Evolutionary conservation across 2,113 vertebrate genomes (phyloP).

Genomic region (Podarcis cretensis): DNA sequence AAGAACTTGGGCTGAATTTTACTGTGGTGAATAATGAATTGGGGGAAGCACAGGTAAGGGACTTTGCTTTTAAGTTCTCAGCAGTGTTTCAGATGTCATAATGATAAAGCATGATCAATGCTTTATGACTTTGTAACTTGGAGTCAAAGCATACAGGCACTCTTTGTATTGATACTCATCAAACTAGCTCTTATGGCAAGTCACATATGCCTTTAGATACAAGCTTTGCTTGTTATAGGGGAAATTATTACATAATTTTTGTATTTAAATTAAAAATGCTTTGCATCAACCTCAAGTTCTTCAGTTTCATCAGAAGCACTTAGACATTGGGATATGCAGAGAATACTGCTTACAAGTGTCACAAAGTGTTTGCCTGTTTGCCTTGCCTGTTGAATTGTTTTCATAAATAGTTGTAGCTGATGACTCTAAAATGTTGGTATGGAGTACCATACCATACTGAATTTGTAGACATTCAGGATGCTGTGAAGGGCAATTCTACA

Average conservation of each 20-base stretch:
- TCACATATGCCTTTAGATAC: not conserved
- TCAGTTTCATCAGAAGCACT: not conserved
- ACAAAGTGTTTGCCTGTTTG: not conserved
- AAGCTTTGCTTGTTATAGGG: not conserved
- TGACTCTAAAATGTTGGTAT: not conserved
- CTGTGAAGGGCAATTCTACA: not conserved
- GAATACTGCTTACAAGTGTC: not conserved
- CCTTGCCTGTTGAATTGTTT: not conserved
- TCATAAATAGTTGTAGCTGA: not conserved
- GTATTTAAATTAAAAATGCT: not conserved
- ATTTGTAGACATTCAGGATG: not conserved
- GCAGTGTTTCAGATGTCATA: conserved; percentile 46
- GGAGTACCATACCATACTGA: not conserved
- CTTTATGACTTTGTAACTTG: conserved; percentile 19
- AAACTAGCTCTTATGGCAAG: not conserved
- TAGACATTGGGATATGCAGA: no score
- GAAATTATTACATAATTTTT: not conserved
- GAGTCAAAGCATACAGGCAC: conserved; percentile 54
- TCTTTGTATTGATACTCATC: conserved; percentile 28
- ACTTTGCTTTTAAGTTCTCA: conserved; percentile 48
- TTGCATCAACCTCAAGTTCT: not conserved
- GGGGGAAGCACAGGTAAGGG: conserved; percentile 92
- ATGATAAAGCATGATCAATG: conserved; percentile 71
- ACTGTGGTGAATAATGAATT: conserved; percentile 98
- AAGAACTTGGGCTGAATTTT: conserved; percentile 97